These are phyloP conservation scores for Aptenodytes forsteri DNA, from an alignment of 2,113 vertebrate species.

Conservation along the genomic window DNA sequence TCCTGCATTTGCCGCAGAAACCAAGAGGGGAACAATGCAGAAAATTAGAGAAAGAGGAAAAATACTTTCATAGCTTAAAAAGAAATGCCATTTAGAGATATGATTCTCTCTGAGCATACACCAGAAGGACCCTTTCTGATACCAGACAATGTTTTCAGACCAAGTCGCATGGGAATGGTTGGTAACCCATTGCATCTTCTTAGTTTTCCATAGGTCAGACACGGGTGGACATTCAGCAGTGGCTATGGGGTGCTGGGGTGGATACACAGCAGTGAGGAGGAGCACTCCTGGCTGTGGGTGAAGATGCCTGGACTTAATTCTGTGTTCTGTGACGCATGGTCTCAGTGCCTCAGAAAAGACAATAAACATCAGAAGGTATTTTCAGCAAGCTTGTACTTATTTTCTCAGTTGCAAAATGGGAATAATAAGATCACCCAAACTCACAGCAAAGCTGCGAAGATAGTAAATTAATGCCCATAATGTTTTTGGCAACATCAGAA, in stretches of 20 bases:
- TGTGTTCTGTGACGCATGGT: not conserved
- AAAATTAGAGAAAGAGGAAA: not conserved
- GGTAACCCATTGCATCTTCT: not conserved
- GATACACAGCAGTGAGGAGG: not conserved
- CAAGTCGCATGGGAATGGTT: not conserved
- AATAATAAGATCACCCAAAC: not conserved
- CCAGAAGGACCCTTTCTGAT: not conserved
- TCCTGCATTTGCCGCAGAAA: not conserved
- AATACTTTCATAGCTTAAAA: not conserved
- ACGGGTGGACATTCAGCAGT: not conserved
- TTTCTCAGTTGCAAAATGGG: not conserved
- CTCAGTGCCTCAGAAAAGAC: not conserved
- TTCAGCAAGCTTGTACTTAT: not conserved
- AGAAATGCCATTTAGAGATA: not conserved
- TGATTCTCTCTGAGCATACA: not conserved
- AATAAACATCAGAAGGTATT: not conserved
- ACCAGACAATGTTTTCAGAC: not conserved
- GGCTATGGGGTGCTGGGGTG: not conserved
- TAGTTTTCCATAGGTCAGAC: not conserved
- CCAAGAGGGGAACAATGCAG: not conserved
- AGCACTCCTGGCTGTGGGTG: not conserved
- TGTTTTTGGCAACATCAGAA: not conserved
- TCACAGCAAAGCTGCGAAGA: not conserved
- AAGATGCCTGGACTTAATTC: not conserved
- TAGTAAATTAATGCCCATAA: not conserved